A percentile compares a stretch with the other conserved stretches of the same genome.
These are phyloP conservation scores for Phalera bucephala DNA, from an alignment of 2,888 invertebrate species.

Conservation along the genomic window DNA sequence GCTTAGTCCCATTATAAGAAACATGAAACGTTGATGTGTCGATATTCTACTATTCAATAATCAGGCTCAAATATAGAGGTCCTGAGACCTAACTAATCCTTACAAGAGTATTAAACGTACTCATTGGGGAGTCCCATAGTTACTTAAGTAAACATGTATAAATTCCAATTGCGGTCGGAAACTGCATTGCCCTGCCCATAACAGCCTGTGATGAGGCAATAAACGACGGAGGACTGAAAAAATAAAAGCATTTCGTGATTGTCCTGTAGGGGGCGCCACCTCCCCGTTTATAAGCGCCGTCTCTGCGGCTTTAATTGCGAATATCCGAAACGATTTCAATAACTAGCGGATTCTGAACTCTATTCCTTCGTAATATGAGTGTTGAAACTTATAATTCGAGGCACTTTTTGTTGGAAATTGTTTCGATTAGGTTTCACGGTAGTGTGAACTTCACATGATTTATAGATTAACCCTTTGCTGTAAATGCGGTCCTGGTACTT, in stretches of 20 bases:
- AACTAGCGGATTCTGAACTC: slow-evolving; percentile 11
- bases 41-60: too few species aligned
- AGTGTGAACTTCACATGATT: slow-evolving; percentile 32
- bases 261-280: slow-evolving; percentile 45
- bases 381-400: slow-evolving; percentile 5
- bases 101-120: too few species aligned
- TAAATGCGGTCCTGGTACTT: slow-evolving; percentile 6
- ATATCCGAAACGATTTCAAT: slow-evolving; percentile 32
- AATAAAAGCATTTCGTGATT: slow-evolving; percentile 79
- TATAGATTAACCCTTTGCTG: slow-evolving; percentile 25
- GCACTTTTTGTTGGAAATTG: slow-evolving; percentile 22
- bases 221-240: slow-evolving; percentile 61
- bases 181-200: slow-evolving; percentile 48
- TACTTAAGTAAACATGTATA: slow-evolving; percentile 27
- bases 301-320: slow-evolving; percentile 51
- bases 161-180: slow-evolving; percentile 36
- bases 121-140: slow-evolving; percentile 11
- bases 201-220: slow-evolving; percentile 70
- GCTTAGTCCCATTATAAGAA: too few species aligned
- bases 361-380: slow-evolving; percentile 17
- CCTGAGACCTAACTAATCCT: too few species aligned
- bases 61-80: too few species aligned
- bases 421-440: slow-evolving; percentile 23
- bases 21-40: too few species aligned
- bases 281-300: slow-evolving; percentile 37